Evolutionary conservation across 2,888 invertebrate genomes (phyloP).

Genomic region (Dinocampus coccinellae): DNA sequence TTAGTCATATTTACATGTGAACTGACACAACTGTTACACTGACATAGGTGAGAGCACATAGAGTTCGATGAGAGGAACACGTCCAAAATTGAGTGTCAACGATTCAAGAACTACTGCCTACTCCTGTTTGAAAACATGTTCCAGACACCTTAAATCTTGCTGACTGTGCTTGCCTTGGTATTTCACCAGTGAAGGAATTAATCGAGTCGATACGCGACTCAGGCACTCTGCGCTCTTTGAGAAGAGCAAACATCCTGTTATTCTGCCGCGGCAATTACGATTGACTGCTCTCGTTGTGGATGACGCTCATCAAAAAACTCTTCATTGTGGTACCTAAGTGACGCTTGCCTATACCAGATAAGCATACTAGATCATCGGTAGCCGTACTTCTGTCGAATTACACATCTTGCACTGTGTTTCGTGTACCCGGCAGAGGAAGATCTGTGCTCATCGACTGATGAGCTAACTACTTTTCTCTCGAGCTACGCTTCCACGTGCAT

Average conservation of each 20-base stretch:
- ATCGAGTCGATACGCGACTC: conserved; percentile 43
- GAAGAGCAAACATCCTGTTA: conserved; percentile 36
- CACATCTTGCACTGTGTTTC: conserved; percentile 32
- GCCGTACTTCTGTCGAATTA: conserved; percentile 26
- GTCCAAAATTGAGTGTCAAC: conserved; percentile 49
- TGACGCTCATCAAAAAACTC: conserved; percentile 13
- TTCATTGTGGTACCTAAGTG: conserved; percentile 41
- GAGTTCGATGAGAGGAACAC: conserved; percentile 49
- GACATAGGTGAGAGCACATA: conserved; percentile 45
- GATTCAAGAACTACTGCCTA: conserved; percentile 42
- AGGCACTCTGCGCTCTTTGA: conserved; percentile 9
- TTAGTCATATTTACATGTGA: conserved; percentile 30
- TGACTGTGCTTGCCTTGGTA: conserved; percentile 19
- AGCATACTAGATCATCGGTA: conserved; percentile 36
- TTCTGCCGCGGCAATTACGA: conserved; percentile 21
- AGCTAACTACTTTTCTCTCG: conserved; percentile 38
- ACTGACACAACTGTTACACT: conserved; percentile 50
- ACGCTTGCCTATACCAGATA: conserved; percentile 23
- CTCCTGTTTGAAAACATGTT: conserved; percentile 34
- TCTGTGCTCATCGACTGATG: conserved; percentile 38
- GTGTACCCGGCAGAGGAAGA: conserved; percentile 39
- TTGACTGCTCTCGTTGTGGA: conserved; percentile 22
- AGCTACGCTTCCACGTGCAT: conserved; percentile 40
- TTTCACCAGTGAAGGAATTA: conserved; percentile 22
- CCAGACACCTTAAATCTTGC: conserved; percentile 33